phyloP scores from a whole-genome alignment of 2,888 invertebrate genomes.

The Seira sanloemensis region DNA sequence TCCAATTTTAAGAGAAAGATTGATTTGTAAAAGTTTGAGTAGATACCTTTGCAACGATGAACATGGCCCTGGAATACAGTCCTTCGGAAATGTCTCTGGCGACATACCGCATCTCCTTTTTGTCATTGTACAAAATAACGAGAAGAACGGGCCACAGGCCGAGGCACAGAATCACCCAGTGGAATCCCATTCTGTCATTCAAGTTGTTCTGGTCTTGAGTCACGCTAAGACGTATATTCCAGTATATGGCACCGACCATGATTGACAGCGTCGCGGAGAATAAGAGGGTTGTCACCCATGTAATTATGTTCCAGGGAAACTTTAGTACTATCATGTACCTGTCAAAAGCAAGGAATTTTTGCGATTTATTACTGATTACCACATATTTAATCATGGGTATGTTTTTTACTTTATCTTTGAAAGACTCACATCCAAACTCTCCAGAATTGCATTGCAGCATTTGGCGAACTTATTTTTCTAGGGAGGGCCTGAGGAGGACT shows the following conservation, averaged over 20 bases:
- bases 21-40: background rate
- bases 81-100: constrained; percentile 88
- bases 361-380: background rate
- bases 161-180: constrained; percentile 88
- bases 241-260: constrained; percentile 90
- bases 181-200: constrained; percentile 85
- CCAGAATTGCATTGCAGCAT: constrained; percentile 80
- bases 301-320: constrained; percentile 89
- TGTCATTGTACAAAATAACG: constrained; percentile 79
- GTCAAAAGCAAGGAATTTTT: constrained; percentile 65
- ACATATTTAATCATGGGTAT: too few relatives aligned
- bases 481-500: constrained; percentile 87
- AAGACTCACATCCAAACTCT: constrained; percentile 80
- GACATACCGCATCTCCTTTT: constrained; percentile 79
- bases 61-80: constrained; percentile 87
- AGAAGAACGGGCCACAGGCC: constrained; percentile 85
- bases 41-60: constrained; percentile 86
- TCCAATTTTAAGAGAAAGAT: too few relatives aligned
- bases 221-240: constrained; percentile 89
- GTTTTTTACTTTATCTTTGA: background rate
- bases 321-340: constrained; percentile 82
- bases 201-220: constrained; percentile 76
- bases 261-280: constrained; percentile 89
- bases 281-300: constrained; percentile 86
- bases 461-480: constrained; percentile 78